phyloP scores from a whole-genome alignment of 2,113 vertebrate genomes.

The Fukomys damarensis region DNA sequence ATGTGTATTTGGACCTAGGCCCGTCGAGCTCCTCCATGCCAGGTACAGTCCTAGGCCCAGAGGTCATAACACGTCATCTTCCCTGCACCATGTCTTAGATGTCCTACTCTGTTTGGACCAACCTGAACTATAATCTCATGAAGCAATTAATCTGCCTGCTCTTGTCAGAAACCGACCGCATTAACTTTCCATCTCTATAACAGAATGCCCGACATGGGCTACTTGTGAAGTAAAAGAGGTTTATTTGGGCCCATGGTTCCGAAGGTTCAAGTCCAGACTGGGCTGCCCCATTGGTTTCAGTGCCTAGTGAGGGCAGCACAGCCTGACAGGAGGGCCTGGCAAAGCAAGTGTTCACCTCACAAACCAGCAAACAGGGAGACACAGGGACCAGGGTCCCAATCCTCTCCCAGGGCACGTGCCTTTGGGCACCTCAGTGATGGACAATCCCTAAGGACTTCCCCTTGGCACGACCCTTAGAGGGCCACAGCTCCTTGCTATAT shows the following conservation, averaged over 20 bases:
- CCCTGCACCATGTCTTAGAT: rapidly evolving
- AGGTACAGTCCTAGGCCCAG: neutral
- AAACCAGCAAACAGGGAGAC: neutral
- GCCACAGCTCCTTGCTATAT: neutral
- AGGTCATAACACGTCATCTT: neutral
- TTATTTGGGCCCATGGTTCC: neutral
- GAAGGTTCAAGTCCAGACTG: neutral
- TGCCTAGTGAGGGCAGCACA: neutral
- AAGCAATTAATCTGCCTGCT: neutral
- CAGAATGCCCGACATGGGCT: neutral
- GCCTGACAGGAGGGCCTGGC: neutral
- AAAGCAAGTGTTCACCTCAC: neutral
- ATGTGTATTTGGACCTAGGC: neutral
- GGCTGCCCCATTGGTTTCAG: too few relatives aligned
- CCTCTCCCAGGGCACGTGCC: neutral
- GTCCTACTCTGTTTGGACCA: neutral
- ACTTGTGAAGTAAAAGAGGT: neutral
- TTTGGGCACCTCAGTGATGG: neutral
- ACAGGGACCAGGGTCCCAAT: neutral
- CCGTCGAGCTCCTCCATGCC: neutral
- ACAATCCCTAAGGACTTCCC: neutral
- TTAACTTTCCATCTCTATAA: neutral
- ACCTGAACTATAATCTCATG: too few relatives aligned
- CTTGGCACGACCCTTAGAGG: neutral
- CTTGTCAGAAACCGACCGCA: neutral